Evolutionary conservation across 2,888 invertebrate genomes (phyloP).

Genomic region (Cordilura impudica): DNA sequence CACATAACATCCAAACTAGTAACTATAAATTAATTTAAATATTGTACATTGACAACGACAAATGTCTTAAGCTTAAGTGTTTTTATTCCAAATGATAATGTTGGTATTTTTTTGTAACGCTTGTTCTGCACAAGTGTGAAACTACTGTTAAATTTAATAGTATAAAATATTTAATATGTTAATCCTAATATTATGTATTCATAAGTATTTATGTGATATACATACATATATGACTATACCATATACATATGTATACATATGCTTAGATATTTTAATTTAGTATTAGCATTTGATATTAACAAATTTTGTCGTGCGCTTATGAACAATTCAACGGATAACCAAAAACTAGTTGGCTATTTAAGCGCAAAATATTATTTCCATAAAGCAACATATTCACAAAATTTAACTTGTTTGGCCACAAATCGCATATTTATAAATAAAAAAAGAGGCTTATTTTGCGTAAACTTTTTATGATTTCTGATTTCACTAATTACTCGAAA

Average conservation of each 20-base stretch:
- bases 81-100: neutral
- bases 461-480: too few relatives aligned
- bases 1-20: slow-evolving; percentile 34
- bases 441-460: too few relatives aligned
- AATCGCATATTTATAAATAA: too few relatives aligned
- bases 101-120: slow-evolving; percentile 14
- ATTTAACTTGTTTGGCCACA: too few relatives aligned
- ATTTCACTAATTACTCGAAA: too few relatives aligned
- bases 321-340: neutral
- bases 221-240: neutral
- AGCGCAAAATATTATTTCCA: too few relatives aligned
- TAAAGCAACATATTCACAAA: too few relatives aligned
- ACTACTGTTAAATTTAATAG: slow-evolving; percentile 45
- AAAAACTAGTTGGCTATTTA: slow-evolving; percentile 5
- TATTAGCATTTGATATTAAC: neutral
- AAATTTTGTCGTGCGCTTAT: neutral
- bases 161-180: slow-evolving; percentile 32
- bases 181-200: slow-evolving; percentile 2
- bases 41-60: slow-evolving; percentile 71
- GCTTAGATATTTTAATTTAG: neutral
- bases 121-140: slow-evolving; percentile 57
- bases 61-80: slow-evolving; percentile 65
- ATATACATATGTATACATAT: neutral
- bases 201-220: neutral
- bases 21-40: slow-evolving; percentile 57